Percentiles rank a stretch among this genome's conserved stretches.
Conservation (phyloP, 2,797 vertebrate species). For the Moxostoma hubbsi region DNA sequence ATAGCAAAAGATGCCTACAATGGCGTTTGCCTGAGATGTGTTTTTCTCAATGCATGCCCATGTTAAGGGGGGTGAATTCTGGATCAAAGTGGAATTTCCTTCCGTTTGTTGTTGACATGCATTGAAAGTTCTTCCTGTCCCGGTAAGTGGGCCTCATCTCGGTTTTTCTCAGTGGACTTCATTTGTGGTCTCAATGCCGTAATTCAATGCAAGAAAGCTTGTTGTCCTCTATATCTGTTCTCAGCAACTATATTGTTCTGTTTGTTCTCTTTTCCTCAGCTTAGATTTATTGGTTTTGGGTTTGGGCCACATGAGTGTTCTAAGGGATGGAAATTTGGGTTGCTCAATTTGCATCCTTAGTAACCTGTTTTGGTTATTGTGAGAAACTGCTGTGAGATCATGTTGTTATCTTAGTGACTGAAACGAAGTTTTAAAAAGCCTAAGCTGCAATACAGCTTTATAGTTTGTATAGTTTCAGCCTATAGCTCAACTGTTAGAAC, state of each 20-base stretch:
- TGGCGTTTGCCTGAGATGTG: conserved; percentile 43
- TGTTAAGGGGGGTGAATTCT: conserved; percentile 12
- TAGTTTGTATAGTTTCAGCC: neutral
- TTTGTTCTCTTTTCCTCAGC: conserved; percentile 24
- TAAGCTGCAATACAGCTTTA: neutral
- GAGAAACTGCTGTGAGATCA: conserved; percentile 29
- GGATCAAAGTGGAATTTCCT: conserved; percentile 13
- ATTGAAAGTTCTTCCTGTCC: conserved; percentile 41
- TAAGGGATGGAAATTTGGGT: conserved; percentile 36
- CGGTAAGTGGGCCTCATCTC: conserved; percentile 11
- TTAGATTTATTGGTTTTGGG: conserved; percentile 53
- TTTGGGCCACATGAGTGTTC: conserved; percentile 45
- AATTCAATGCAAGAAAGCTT: conserved; percentile 44
- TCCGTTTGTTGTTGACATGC: conserved; percentile 40
- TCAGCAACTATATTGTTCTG: conserved; percentile 43
- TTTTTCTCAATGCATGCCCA: conserved; percentile 40
- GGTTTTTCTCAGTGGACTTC: conserved; percentile 21
- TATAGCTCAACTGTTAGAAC: too few relatives aligned
- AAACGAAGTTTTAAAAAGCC: neutral
- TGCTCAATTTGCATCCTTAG: conserved; percentile 45
- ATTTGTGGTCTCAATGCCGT: conserved; percentile 20
- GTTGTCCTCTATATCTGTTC: conserved; percentile 45
- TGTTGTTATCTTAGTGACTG: neutral
- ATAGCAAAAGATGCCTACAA: conserved; percentile 44
- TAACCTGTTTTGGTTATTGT: conserved; percentile 44